Percentiles rank a stretch among this genome's conserved stretches.
phyloP scores from a whole-genome alignment of 2,888 invertebrate genomes.

The Fragum sueziense region DNA sequence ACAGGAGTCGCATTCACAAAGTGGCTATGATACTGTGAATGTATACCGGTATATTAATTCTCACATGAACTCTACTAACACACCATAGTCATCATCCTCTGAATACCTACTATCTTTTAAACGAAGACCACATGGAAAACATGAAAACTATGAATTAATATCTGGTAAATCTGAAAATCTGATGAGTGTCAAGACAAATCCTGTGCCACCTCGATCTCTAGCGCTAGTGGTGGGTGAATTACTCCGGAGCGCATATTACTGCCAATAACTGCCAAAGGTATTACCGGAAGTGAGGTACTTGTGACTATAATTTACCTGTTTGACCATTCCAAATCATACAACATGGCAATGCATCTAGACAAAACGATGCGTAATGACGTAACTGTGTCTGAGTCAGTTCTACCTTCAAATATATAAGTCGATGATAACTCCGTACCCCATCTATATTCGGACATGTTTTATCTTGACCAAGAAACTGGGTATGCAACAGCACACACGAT shows the following conservation, averaged over 20 bases:
- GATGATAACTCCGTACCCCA: slow-evolving; percentile 41
- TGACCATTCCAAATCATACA: slow-evolving; percentile 45
- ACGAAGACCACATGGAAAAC: slow-evolving; percentile 19
- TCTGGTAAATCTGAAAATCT: slow-evolving; percentile 9
- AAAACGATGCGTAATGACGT: slow-evolving; percentile 45
- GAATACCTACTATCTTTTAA: neutral
- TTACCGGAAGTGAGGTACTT: slow-evolving; percentile 53
- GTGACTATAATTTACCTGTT: slow-evolving; percentile 43
- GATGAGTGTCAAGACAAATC: neutral
- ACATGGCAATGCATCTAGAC: slow-evolving; percentile 42
- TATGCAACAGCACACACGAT: slow-evolving; percentile 45
- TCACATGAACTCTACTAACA: neutral
- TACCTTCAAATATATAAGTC: slow-evolving; percentile 28
- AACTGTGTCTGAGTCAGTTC: neutral
- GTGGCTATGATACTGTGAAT: slow-evolving; percentile 42
- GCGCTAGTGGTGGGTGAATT: slow-evolving; percentile 46
- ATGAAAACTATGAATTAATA: neutral
- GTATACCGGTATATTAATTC: slow-evolving; percentile 20
- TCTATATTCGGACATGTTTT: slow-evolving; percentile 52
- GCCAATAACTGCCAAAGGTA: slow-evolving; percentile 51
- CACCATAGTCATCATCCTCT: slow-evolving; percentile 33
- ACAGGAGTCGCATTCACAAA: slow-evolving; percentile 37
- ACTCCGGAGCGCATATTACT: slow-evolving; percentile 45
- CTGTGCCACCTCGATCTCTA: slow-evolving; percentile 20
- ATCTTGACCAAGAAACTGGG: slow-evolving; percentile 50